Evolutionary conservation across 1,140 invertebrate genomes (phyloP).

Genomic region (Callitettix versicolor): DNA sequence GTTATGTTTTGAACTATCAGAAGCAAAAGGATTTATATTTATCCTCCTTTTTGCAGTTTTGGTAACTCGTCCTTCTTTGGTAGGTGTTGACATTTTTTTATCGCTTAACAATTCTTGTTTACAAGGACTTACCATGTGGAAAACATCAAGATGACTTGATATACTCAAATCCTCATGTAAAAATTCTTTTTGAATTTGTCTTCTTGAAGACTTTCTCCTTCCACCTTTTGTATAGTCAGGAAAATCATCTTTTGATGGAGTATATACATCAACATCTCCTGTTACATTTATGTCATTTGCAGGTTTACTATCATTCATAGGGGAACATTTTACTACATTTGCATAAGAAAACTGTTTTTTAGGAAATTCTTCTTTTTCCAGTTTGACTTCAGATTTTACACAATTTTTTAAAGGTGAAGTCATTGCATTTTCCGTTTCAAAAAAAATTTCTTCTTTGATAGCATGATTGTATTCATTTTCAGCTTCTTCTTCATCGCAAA

Average conservation of each 20-base stretch:
- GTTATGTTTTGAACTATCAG: not conserved
- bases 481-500: constrained; percentile 20
- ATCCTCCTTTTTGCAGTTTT: constrained; percentile 1
- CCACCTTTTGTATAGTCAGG: not conserved
- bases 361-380: constrained; percentile 3
- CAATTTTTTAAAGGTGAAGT: not conserved
- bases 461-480: not conserved
- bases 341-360: constrained; percentile 8
- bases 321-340: constrained; percentile 3
- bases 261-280: not conserved
- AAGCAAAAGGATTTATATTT: not conserved
- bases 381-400: not conserved
- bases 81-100: not conserved
- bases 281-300: not conserved
- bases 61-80: not conserved
- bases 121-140: constrained; percentile 23
- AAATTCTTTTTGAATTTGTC: constrained; percentile 12
- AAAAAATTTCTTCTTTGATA: constrained; percentile 4
- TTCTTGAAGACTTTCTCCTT: constrained; percentile 9
- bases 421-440: not conserved
- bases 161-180: constrained; percentile 25
- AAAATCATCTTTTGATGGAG: not conserved
- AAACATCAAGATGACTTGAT: constrained; percentile 23
- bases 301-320: not conserved
- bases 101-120: constrained; percentile 7